Conservation (phyloP, 1,140 invertebrate genomes). For the Gryllus bimaculatus region DNA sequence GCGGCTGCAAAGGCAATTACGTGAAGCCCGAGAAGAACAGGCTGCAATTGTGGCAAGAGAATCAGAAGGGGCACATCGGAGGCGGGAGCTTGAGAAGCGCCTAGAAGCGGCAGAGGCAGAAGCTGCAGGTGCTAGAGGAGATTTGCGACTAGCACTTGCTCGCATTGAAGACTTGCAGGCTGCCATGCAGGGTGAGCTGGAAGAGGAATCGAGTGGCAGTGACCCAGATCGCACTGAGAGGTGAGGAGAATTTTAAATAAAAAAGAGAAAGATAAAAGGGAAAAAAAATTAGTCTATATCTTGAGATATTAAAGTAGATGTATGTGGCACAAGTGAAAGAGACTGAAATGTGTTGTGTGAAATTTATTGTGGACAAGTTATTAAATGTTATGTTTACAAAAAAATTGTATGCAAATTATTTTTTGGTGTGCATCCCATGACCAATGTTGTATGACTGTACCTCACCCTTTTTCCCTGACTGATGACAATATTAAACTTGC, state of each 20-base stretch:
- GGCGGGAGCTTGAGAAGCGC: constrained; percentile 58
- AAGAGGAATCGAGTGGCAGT: constrained; percentile 44
- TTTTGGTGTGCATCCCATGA: too few relatives aligned
- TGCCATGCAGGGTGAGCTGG: constrained; percentile 68
- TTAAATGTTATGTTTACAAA: neutral
- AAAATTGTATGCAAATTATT: too few relatives aligned
- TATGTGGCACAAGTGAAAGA: neutral
- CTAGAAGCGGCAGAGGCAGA: constrained; percentile 56
- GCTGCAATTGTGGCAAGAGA: constrained; percentile 54
- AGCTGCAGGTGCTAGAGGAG: constrained; percentile 49
- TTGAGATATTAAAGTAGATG: neutral
- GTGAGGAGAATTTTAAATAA: neutral
- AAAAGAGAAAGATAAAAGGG: neutral
- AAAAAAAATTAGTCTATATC: neutral
- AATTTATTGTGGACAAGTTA: neutral
- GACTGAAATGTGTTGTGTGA: neutral
- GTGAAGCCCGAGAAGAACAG: constrained; percentile 65
- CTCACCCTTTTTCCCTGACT: too few relatives aligned
- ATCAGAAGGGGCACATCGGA: constrained; percentile 56
- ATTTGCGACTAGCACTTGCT: constrained; percentile 70
- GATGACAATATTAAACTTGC: too few relatives aligned
- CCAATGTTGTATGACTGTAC: too few relatives aligned
- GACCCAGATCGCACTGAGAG: neutral
- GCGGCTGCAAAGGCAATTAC: constrained; percentile 55
- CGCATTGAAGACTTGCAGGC: constrained; percentile 75